Base-by-base conservation (phyloP, 2,797 vertebrate species). In the Peromyscus attwateri region DNA sequence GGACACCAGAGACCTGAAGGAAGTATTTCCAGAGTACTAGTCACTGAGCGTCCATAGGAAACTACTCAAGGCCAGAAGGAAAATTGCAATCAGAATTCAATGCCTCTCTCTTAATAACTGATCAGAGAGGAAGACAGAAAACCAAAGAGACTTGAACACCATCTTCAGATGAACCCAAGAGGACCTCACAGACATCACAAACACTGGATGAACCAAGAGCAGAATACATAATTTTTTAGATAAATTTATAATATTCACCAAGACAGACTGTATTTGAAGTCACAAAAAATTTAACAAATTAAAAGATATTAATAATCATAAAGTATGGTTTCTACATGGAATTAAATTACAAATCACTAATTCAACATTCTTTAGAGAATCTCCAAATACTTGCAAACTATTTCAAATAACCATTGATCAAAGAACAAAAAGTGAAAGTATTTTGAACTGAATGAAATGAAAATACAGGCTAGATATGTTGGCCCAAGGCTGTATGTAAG, bases 281-380 rank as follows among this genome's bases (percentile, higher is more conserved):
- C 60, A 82, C n/a, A 90, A 91, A 94, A 93, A 91, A 55, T 85
- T 85, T 34, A 70, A 68, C 16, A 89, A 71, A 40, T 43, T 90
- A 29, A 85, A 85, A 93, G 77, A n/a, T 3, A 92, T 73, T 89
- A 23, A 79, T 16, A 70, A 93, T 57, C n/a, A 89, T 60, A 71
- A 85, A 84, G 16, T 37, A 52, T 43, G 29, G 60, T 87, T 95
- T 91, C 70, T 80, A 13, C 68, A 92, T 52, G 14, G 4, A 93
- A 11, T 60, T 94, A 96, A 83, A 80, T 70, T 52, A 94, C 14
- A 91, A 92, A 94, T 73, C 34, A 94, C 37, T 60, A 91, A 46
- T 37, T 19, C 17, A 92, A 88, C 81, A 23, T 80, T 66, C 25
- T 75, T 52, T 66, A 21, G 1, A 83, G 71, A 9, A 90, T 46